A percentile compares a stretch with the other conserved stretches of the same genome.
phyloP scores from a whole-genome alignment of 2,797 vertebrate genomes.

The Anguilla megastoma region DNA sequence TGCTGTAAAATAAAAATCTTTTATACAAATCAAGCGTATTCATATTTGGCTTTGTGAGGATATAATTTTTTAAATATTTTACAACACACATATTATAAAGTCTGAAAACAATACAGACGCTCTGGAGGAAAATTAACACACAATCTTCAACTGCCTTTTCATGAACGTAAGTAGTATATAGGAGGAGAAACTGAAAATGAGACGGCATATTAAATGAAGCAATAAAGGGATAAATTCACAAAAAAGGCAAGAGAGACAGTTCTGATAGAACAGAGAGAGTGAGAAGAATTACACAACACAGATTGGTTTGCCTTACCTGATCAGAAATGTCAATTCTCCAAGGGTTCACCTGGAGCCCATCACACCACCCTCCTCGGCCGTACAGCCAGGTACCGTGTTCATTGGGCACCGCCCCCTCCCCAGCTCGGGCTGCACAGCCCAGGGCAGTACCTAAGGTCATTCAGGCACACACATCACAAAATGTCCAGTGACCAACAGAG shows the following conservation, averaged over 20 bases:
- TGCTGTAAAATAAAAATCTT: neutral
- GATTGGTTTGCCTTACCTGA: conserved; percentile 61
- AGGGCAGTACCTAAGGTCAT: conserved; percentile 61
- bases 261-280: neutral
- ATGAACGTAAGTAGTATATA: neutral
- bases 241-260: neutral
- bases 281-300: neutral
- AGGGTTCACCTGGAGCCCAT: conserved; percentile 75
- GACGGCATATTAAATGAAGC: neutral
- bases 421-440: conserved; percentile 68
- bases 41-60: neutral
- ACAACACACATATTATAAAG: neutral
- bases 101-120: neutral
- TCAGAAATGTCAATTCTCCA: conserved; percentile 73
- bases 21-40: neutral
- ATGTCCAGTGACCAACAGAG: neutral
- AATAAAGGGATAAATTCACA: neutral
- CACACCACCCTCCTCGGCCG: conserved; percentile 78
- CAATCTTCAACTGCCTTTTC: neutral
- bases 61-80: neutral
- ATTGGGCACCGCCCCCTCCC: conserved; percentile 74
- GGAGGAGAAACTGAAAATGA: neutral
- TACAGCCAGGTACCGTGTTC: conserved; percentile 80
- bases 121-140: neutral
- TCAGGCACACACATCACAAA: neutral